phyloP scores from a whole-genome alignment of 2,888 invertebrate species.

The Oeneis ivallda region DNA sequence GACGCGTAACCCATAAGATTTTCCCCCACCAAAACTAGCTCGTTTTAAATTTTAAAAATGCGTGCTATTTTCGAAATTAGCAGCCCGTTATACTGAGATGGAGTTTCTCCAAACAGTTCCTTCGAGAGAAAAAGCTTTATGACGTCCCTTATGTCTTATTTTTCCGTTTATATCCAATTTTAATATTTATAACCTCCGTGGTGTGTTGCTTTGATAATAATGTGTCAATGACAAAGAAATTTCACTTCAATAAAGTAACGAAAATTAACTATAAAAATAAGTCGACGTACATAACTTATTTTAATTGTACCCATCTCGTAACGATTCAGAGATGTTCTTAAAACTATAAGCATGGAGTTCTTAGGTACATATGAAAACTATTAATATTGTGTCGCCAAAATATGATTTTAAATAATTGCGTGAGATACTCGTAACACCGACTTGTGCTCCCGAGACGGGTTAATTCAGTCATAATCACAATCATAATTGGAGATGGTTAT shows the following conservation, averaged over 20 bases:
- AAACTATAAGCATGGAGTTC: not conserved
- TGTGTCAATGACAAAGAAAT: no score
- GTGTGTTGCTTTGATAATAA: no score
- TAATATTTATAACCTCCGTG: no score
- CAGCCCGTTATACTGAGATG: no score
- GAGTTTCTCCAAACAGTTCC: no score
- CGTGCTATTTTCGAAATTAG: no score
- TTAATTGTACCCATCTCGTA: not conserved
- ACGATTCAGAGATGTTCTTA: not conserved
- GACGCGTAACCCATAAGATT: no score
- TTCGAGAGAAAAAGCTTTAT: no score
- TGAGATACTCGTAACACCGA: conserved; percentile 7
- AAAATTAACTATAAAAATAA: not conserved
- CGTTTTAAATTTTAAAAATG: no score
- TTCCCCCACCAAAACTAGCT: no score
- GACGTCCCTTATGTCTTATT: no score
- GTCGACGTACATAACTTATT: not conserved
- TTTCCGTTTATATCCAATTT: no score
- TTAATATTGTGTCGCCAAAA: conserved; percentile 25
- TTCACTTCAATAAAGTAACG: conserved; percentile 2
- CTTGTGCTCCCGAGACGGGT: not conserved
- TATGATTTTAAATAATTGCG: conserved; percentile 27
- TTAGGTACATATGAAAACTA: conserved; percentile 21
- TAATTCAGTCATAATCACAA: not conserved
- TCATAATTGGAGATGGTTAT: not conserved